Conservation (phyloP, 2,797 vertebrate genomes). For the Intellagama lesueurii region DNA sequence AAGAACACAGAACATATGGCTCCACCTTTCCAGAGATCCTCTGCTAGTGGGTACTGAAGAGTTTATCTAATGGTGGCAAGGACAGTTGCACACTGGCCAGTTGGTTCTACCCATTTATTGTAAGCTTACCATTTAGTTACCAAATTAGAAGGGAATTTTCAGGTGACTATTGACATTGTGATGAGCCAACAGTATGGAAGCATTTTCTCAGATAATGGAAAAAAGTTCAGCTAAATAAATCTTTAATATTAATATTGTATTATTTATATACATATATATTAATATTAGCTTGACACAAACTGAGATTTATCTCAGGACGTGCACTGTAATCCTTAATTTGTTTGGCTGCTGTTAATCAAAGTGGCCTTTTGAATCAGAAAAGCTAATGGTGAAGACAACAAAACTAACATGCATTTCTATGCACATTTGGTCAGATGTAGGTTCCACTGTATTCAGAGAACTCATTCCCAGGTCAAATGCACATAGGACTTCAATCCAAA, state of each 20-base stretch:
- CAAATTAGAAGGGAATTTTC: not conserved
- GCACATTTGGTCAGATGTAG: not conserved
- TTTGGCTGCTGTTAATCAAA: not conserved
- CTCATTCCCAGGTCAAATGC: not conserved
- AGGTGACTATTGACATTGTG: not conserved
- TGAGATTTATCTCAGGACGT: not conserved
- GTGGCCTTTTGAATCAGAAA: not conserved
- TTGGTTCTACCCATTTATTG: not conserved
- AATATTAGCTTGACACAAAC: not conserved
- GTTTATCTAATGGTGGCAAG: no score
- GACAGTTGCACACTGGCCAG: not conserved
- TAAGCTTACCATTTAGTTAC: not conserved
- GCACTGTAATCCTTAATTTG: not conserved
- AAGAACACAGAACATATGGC: not conserved
- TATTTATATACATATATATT: no score
- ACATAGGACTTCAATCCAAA: not conserved
- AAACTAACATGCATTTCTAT: not conserved
- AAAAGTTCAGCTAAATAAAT: not conserved
- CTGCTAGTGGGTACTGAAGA: not conserved
- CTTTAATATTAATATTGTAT: not conserved
- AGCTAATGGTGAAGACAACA: not conserved
- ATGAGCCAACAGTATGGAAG: not conserved
- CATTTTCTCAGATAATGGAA: not conserved
- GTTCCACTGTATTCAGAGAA: not conserved
- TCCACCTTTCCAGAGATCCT: not conserved